Percentiles rank a stretch among this genome's conserved stretches.
Evolutionary conservation across 1,140 invertebrate species (phyloP).

Genomic region (Bombus sylvicola): DNA sequence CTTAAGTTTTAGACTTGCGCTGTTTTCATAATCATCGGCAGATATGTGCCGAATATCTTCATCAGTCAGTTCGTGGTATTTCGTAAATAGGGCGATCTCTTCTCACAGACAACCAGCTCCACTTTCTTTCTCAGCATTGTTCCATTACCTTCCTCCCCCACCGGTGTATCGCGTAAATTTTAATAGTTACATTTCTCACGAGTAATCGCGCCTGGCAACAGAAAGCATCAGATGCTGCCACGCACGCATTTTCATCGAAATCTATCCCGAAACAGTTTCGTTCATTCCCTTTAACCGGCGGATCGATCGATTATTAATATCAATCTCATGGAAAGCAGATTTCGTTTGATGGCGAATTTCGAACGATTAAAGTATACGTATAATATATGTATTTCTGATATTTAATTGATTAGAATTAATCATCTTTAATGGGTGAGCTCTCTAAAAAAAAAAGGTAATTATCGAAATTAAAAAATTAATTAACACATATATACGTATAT

Average conservation of each 20-base stretch:
- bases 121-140: constrained; percentile 33
- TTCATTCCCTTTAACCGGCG: background rate
- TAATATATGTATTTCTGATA: background rate
- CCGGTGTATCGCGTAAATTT: background rate
- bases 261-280: background rate
- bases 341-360: background rate
- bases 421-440: background rate
- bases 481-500: too few species aligned
- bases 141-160: background rate
- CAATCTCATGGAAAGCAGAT: background rate
- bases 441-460: too few species aligned
- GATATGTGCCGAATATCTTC: background rate
- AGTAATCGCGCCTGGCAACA: background rate
- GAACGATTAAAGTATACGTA: too few species aligned
- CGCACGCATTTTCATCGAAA: background rate
- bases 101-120: background rate
- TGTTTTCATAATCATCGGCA: background rate
- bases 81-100: background rate
- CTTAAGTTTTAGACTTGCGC: too few species aligned
- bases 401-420: background rate
- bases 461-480: too few species aligned
- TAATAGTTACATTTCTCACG: constrained; percentile 11
- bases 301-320: background rate
- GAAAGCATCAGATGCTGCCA: background rate
- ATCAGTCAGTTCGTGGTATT: background rate